Percentiles rank a stretch among this genome's conserved stretches.
Evolutionary conservation across 2,888 invertebrate species (phyloP).

Genomic region (Cremastinae sp.): DNA sequence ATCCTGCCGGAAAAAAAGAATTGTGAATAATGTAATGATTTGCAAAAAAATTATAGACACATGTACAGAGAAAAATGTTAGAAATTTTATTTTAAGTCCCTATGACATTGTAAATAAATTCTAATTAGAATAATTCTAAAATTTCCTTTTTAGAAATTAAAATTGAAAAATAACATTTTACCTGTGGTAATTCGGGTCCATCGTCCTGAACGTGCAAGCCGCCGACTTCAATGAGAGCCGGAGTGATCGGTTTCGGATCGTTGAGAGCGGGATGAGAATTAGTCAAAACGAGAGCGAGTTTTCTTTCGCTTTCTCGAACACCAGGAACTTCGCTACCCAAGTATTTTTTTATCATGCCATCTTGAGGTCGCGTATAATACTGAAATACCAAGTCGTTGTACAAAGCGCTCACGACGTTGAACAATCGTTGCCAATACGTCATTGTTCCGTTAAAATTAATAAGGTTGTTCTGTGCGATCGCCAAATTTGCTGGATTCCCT

Average conservation of each 20-base stretch:
- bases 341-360: constrained; percentile 66
- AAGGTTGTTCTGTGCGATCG: constrained; percentile 66
- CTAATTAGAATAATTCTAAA: too few relatives aligned
- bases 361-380: constrained; percentile 61
- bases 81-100: too few relatives aligned
- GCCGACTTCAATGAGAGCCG: constrained; percentile 81
- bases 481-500: constrained; percentile 71
- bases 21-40: too few relatives aligned
- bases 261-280: constrained; percentile 81
- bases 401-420: constrained; percentile 64
- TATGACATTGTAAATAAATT: too few relatives aligned
- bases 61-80: too few relatives aligned
- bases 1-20: constrained; percentile 64
- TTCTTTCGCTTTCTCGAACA: constrained; percentile 78
- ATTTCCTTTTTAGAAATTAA: too few relatives aligned
- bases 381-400: constrained; percentile 63
- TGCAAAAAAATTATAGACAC: too few relatives aligned
- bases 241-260: constrained; percentile 79
- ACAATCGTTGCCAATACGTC: constrained; percentile 69
- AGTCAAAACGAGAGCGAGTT: constrained; percentile 80
- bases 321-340: constrained; percentile 72
- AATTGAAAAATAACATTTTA: constrained; percentile 63
- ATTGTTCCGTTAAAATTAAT: constrained; percentile 60
- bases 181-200: constrained; percentile 63
- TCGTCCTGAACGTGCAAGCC: constrained; percentile 81